Evolutionary conservation across 2,113 vertebrate genomes (phyloP), one percentile per base, ranked within the genome.

Genomic region (Numida meleagris): DNA sequence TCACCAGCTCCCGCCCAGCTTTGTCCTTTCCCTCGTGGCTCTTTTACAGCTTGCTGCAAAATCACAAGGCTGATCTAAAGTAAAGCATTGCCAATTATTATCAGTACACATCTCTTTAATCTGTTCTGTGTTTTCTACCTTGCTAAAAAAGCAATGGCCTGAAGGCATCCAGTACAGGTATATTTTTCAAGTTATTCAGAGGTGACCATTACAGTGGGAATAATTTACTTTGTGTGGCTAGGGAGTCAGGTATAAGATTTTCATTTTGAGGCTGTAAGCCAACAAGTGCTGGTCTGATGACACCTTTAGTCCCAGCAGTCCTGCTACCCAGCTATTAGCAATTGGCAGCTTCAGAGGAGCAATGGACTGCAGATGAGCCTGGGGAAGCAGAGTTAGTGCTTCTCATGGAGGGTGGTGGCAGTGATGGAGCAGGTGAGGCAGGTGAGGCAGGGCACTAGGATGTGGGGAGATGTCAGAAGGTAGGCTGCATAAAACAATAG

Each of bases 301-400:
- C 0, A 9, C 18, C 3, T n/a, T 16, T 88, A 10, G 53, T 90
- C 80, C 90, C 4, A 0, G 38, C 0, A 0, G 27, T 25, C 38
- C 89, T 0, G 0, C 61, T 85, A 86, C 68, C 88, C 71, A 33
- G 36, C 72, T 59, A 29, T 82, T 66, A 87, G 61, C 51, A 91
- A 48, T 3, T 89, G 80, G 42, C 38, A 88, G 51, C 45, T 89
- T 86, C 53, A 34, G 13, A 79, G 27, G 42, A 73, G 34, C 0
- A 2, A 45, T 36, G 51, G n/a, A 34, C 50, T 82, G 34, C 31
- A 42, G 31, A 40, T 6, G 31, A 59, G 38, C 46, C 63, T 36
- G 38, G 46, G 23, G 36, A 62, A 85, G 85, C 12, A 63, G 42
- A 81, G 10, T 58, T 51, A 24, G 16, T 72, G 9, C 14, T 74